Evolutionary conservation across 2,888 invertebrate genomes (phyloP).

Genomic region (Drosophila diplacantha): DNA sequence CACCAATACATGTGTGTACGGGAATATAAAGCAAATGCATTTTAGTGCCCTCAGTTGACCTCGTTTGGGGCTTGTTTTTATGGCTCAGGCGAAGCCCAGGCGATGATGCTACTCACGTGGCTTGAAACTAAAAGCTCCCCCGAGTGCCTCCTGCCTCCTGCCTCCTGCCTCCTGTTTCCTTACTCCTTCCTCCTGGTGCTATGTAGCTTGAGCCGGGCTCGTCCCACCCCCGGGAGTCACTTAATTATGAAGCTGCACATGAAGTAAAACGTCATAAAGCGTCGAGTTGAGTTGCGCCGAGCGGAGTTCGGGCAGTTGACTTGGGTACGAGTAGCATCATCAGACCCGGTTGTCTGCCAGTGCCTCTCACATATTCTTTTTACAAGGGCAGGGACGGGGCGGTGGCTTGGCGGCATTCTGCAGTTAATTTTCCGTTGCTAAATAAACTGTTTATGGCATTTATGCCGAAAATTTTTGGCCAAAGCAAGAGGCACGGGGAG

Average conservation of each 20-base stretch:
- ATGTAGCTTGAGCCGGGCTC: slow-evolving; percentile 22
- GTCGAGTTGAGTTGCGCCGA: slow-evolving; percentile 57
- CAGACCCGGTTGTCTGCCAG: slow-evolving; percentile 50
- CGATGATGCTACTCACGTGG: slow-evolving; percentile 71
- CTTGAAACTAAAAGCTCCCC: slow-evolving; percentile 71
- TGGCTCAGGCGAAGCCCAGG: slow-evolving; percentile 54
- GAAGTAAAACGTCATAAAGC: slow-evolving; percentile 73
- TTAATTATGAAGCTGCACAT: slow-evolving; percentile 72
- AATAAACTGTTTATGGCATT: slow-evolving; percentile 76
- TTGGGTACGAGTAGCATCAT: slow-evolving; percentile 53
- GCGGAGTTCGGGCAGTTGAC: slow-evolving; percentile 39
- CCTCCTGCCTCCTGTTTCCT: no score
- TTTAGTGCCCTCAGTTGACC: slow-evolving; percentile 68
- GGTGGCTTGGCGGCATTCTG: slow-evolving; percentile 59
- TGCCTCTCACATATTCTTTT: slow-evolving; percentile 23
- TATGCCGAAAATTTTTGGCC: slow-evolving; percentile 71
- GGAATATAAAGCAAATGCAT: slow-evolving; percentile 52
- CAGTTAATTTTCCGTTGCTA: slow-evolving; percentile 76
- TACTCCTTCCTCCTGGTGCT: slow-evolving; percentile 12
- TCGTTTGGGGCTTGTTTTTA: slow-evolving; percentile 70
- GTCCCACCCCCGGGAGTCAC: slow-evolving; percentile 49
- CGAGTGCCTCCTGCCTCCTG: slow-evolving; percentile 39
- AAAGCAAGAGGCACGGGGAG: slow-evolving; percentile 29
- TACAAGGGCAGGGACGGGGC: background rate
- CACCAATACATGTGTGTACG: slow-evolving; percentile 6